Percentiles rank a stretch among this genome's conserved stretches.
Evolutionary conservation across 2,797 vertebrate species (phyloP).

Genomic region (Borostomias antarcticus): DNA sequence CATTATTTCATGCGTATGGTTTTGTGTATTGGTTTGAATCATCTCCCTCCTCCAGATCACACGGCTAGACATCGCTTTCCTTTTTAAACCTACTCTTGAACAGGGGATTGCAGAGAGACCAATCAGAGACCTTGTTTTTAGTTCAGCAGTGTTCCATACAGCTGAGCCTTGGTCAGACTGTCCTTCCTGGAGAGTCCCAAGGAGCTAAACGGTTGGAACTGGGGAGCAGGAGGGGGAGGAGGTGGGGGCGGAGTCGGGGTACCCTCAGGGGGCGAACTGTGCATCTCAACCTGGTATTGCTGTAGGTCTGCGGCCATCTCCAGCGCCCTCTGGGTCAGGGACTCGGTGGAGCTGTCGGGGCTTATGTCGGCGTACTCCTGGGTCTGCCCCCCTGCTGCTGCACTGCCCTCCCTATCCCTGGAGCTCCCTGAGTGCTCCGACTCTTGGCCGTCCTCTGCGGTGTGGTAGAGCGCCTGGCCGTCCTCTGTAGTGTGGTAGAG

Average conservation of each 20-base stretch:
- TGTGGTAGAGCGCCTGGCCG: no score
- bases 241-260: conserved; percentile 78
- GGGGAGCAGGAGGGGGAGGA: conserved; percentile 79
- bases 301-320: conserved; percentile 88
- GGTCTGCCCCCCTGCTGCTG: conserved; percentile 72
- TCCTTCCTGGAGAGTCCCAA: conserved; percentile 94
- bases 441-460: no score
- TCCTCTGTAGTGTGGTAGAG: conserved; percentile 83
- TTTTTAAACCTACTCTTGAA: no score
- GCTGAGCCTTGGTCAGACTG: conserved; percentile 97
- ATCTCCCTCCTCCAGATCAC: background rate
- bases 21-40: background rate
- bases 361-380: conserved; percentile 85
- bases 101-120: conserved; percentile 17
- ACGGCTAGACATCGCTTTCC: no score
- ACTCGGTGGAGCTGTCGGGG: conserved; percentile 90
- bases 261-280: conserved; percentile 75
- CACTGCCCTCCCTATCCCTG: conserved; percentile 78
- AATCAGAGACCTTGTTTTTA: conserved; percentile 59
- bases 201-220: conserved; percentile 88
- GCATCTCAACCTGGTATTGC: conserved; percentile 88
- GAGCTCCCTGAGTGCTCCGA: conserved; percentile 88
- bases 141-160: conserved; percentile 97
- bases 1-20: no score
- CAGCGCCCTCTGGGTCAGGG: conserved; percentile 85